Evolutionary conservation across 1,140 invertebrate genomes (phyloP), one percentile per base, ranked within the genome.

Genomic region (Proctacanthus coquilletti): DNA sequence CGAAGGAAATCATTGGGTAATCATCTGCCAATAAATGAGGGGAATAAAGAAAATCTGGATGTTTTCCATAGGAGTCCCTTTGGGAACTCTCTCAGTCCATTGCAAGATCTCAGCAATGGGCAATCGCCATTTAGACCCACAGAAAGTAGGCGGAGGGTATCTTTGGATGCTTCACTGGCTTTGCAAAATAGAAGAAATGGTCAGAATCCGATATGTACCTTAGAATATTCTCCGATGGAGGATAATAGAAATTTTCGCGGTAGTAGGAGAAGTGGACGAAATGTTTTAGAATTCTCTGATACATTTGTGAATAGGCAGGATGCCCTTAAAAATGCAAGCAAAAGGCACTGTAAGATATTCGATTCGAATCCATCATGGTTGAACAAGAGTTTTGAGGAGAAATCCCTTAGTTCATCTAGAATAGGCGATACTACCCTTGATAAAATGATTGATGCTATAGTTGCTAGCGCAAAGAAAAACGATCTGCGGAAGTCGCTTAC

Each of bases 351-450:
- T n/a, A n/a, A n/a, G n/a, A n/a, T n/a, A n/a, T n/a, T n/a, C n/a
- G n/a, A n/a, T n/a, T n/a, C n/a, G n/a, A n/a, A n/a, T n/a, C n/a
- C n/a, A n/a, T n/a, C n/a, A n/a, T n/a, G n/a, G n/a, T n/a, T n/a
- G 33, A 34, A n/a, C n/a, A n/a, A n/a, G n/a, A n/a, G n/a, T n/a
- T n/a, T n/a, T n/a, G n/a, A n/a, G 11, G 55, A 59, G 36, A 51
- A 53, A 2, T 54, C 53, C 0, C 46, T 56, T 5, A 40, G 52
- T n/a, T 59, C 56, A 3, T 54, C 56, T n/a, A 47, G 52, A 13
- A 55, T 59, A 49, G 53, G 56, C 4, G 56, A 59, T 29, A 57
- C 51, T 21, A 59, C 56, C 4, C 30, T 59, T 27, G 56, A 59
- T 38, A 48, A 54, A 20, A 59, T 59, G 56, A 41, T 59, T 29